These are phyloP conservation scores for Ophion costatus DNA, from an alignment of 2,888 invertebrate species.

Conservation along the genomic window DNA sequence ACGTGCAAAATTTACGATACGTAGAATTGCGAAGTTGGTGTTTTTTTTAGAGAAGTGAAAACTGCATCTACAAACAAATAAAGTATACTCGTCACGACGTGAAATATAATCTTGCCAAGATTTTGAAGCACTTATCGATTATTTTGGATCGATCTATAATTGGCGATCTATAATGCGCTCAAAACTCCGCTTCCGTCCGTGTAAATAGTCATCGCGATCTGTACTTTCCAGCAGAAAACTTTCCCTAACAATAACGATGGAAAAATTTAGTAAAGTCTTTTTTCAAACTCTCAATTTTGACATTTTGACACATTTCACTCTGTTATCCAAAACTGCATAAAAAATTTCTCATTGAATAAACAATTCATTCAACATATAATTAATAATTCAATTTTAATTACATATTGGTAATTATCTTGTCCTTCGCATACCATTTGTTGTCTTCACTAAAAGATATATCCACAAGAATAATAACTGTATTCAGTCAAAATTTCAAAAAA, in stretches of 20 bases:
- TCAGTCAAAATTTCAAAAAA: background rate
- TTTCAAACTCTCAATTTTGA: background rate
- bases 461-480: background rate
- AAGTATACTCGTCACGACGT: background rate
- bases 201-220: background rate
- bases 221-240: background rate
- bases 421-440: background rate
- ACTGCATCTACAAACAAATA: background rate
- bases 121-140: conserved; percentile 12
- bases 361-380: too few species aligned
- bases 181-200: conserved; percentile 9
- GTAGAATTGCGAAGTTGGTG: too few species aligned
- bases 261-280: background rate
- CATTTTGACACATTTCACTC: background rate
- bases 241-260: background rate
- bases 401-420: background rate
- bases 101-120: background rate
- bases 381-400: background rate
- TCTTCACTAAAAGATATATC: background rate
- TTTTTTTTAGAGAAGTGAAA: background rate
- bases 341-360: background rate
- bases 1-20: too few species aligned
- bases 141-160: conserved; percentile 44
- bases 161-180: conserved; percentile 7
- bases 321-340: background rate